Conservation (phyloP, 2,797 vertebrate species). For the Argentina silus region DNA sequence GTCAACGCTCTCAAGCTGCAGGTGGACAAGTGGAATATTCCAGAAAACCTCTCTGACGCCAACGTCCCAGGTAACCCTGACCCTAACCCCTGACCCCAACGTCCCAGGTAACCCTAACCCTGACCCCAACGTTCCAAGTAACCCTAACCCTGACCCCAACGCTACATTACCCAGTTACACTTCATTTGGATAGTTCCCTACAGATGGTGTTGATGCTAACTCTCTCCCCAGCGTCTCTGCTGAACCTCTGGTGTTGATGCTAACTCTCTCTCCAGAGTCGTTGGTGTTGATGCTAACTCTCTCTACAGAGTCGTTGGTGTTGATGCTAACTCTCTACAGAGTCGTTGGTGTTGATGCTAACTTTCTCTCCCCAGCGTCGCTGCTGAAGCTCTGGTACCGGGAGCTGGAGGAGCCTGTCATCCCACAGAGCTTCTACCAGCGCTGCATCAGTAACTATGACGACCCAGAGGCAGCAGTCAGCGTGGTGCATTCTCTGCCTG, state of each 20-base stretch:
- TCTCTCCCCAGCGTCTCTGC: constrained; percentile 70
- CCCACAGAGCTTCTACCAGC: constrained; percentile 80
- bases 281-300: no score
- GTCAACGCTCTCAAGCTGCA: constrained; percentile 84
- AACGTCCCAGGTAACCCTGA: constrained; percentile 77
- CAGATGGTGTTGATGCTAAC: not conserved
- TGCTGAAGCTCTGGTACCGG: constrained; percentile 85
- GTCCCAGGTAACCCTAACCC: constrained; percentile 41
- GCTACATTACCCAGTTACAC: not conserved
- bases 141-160: not conserved
- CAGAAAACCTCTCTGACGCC: constrained; percentile 77
- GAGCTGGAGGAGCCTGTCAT: constrained; percentile 85
- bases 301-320: no score
- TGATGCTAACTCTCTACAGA: no score
- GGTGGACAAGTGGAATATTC: constrained; percentile 85
- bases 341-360: no score
- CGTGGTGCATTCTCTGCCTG: constrained; percentile 80
- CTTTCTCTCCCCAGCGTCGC: constrained; percentile 66
- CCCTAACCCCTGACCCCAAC: not conserved
- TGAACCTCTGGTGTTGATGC: constrained; percentile 63
- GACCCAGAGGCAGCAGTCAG: constrained; percentile 79
- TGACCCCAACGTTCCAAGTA: constrained; percentile 83
- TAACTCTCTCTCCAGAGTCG: no score
- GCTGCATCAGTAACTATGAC: constrained; percentile 82
- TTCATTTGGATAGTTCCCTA: no score